Evolutionary conservation across 2,797 vertebrate genomes (phyloP), one percentile per base, ranked within the genome.

Genomic region (Furcifer pardalis): DNA sequence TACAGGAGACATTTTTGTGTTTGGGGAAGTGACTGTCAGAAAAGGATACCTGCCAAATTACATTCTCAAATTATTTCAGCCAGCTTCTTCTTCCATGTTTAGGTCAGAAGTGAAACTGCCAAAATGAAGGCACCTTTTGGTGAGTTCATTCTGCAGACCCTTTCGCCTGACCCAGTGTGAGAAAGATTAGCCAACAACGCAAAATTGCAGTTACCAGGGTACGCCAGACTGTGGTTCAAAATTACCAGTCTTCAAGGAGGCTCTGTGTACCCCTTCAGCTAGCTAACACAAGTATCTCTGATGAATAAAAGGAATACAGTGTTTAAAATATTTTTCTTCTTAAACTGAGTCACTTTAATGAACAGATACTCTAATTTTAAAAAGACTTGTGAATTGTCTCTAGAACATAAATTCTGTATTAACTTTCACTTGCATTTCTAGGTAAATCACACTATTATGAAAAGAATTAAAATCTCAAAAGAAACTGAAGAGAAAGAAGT

Each of bases 371-470:
- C 52, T 56, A 17, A 56, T 56, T 59, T 30, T 49, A 27, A 59
- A 42, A 23, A 77, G 49, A 60, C 49, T 62, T 21, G n/a, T 69
- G 32, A 69, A 76, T 62, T 30, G 40, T 3, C 12, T 76, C 65
- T 42, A 10, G 3, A 32, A 77, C 60, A 49, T 21, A 13, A 32
- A 71, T 72, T 82, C 27, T 81, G n/a, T 71, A 62, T 21, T 92
- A 30, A 83, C 72, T 10, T 56, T 37, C 8, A 23, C 12, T 77
- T 93, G 6, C 84, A 32, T 84, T 88, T 90, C 21, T 92, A 97
- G 96, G 87, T 94, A 65, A 96, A 96, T 40, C 98, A 99, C 95
- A 95, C 96, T 0, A 89, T 84, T 42, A 97, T 93, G 27, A 99
- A 98, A 93, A 95, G 87, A 84, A 91, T 95, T 75, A 98, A 96